A percentile compares a stretch with the other conserved stretches of the same genome.
These are phyloP conservation scores for Nyctalus aviator DNA, from an alignment of 2,797 vertebrate genomes.

Conservation along the genomic window DNA sequence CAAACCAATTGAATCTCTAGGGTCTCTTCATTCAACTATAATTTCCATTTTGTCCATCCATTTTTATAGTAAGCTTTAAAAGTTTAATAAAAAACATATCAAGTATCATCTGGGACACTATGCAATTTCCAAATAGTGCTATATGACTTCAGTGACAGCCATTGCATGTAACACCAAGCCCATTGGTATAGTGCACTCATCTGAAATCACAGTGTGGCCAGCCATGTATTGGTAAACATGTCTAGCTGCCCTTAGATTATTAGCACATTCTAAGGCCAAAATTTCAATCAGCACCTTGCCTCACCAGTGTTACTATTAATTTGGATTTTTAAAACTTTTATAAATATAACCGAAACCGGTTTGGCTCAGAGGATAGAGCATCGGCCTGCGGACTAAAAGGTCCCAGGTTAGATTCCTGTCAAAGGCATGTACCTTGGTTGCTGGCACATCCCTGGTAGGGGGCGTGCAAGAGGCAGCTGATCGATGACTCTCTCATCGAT, in stretches of 20 bases:
- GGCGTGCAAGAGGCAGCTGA: no score
- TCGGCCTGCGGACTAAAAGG: no score
- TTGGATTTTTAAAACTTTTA: background rate
- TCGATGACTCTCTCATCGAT: no score
- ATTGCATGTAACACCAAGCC: background rate
- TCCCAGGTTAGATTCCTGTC: no score
- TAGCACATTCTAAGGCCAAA: constrained; percentile 15
- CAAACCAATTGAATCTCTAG: constrained; percentile 22
- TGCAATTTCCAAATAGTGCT: constrained; percentile 16
- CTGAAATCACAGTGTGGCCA: constrained; percentile 24
- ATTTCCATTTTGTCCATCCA: constrained; percentile 25
- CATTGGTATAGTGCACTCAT: background rate
- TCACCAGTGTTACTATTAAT: background rate
- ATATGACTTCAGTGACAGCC: background rate
- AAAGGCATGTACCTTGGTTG: no score
- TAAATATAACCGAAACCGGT: background rate
- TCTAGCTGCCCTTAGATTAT: background rate
- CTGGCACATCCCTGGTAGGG: no score
- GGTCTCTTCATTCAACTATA: constrained; percentile 1
- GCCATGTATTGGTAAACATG: background rate
- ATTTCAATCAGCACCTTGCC: background rate
- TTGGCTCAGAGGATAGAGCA: no score
- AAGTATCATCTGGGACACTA: background rate
- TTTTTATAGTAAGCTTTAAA: constrained; percentile 42
- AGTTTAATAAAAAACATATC: background rate